Conservation (phyloP, 2,888 invertebrate genomes). For the Drosophila kokeensis region DNA sequence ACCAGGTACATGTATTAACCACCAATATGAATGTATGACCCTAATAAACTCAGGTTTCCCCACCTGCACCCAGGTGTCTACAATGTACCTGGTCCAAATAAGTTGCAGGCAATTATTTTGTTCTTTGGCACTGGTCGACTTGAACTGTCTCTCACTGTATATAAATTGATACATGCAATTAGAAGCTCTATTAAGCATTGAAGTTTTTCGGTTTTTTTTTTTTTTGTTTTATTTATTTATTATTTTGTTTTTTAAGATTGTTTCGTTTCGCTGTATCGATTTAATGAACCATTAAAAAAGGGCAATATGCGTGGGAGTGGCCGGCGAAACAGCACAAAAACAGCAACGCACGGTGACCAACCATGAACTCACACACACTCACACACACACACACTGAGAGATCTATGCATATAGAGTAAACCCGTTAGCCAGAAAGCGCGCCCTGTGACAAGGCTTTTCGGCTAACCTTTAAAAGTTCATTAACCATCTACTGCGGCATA, state of each 20-base stretch:
- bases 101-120: too few species aligned
- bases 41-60: too few species aligned
- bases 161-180: not conserved
- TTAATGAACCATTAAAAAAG: conserved; percentile 57
- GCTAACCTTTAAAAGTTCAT: conserved; percentile 63
- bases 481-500: conserved; percentile 29
- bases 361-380: conserved; percentile 55
- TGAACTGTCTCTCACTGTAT: too few species aligned
- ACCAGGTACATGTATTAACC: too few species aligned
- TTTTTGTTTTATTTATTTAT: not conserved
- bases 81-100: too few species aligned
- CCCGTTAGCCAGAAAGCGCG: conserved; percentile 28
- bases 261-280: conserved; percentile 23
- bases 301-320: conserved; percentile 58
- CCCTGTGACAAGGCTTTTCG: conserved; percentile 45
- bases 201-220: not conserved
- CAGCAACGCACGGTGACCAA: conserved; percentile 31
- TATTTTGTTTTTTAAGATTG: not conserved
- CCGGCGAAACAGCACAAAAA: conserved; percentile 11
- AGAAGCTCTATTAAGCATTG: not conserved
- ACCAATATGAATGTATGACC: too few species aligned
- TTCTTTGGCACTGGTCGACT: too few species aligned
- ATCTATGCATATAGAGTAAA: conserved; percentile 4
- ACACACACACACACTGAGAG: conserved; percentile 9
- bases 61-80: too few species aligned